Evolutionary conservation across 2,888 invertebrate genomes (phyloP).

Genomic region (Dryocosmus kuriphilus): DNA sequence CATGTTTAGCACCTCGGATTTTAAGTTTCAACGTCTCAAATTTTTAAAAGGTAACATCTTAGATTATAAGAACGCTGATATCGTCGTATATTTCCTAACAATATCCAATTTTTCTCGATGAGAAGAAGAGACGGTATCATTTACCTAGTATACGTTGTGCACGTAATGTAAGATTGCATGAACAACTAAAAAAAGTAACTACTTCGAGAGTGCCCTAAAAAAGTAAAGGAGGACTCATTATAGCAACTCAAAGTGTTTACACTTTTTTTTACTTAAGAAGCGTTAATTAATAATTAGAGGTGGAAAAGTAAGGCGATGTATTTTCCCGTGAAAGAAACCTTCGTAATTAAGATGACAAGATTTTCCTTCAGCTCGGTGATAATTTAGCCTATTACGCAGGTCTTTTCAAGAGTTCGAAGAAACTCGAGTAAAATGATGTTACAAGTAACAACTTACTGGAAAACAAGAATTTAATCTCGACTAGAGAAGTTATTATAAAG

Average conservation of each 20-base stretch:
- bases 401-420: not conserved
- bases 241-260: not conserved
- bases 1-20: too few species aligned
- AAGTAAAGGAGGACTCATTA: not conserved
- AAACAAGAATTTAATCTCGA: not conserved
- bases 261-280: not conserved
- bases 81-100: too few species aligned
- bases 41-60: too few species aligned
- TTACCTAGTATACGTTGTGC: too few species aligned
- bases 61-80: too few species aligned
- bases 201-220: not conserved
- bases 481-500: too few species aligned
- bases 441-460: not conserved
- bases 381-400: not conserved
- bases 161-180: not conserved
- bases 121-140: too few species aligned
- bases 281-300: not conserved
- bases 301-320: not conserved
- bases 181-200: not conserved
- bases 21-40: too few species aligned
- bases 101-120: too few species aligned
- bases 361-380: not conserved
- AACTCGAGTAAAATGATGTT: not conserved
- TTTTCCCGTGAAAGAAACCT: not conserved
- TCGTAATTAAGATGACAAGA: not conserved